Conservation (phyloP, 2,888 invertebrate genomes). For the Pyrgus malvae region DNA sequence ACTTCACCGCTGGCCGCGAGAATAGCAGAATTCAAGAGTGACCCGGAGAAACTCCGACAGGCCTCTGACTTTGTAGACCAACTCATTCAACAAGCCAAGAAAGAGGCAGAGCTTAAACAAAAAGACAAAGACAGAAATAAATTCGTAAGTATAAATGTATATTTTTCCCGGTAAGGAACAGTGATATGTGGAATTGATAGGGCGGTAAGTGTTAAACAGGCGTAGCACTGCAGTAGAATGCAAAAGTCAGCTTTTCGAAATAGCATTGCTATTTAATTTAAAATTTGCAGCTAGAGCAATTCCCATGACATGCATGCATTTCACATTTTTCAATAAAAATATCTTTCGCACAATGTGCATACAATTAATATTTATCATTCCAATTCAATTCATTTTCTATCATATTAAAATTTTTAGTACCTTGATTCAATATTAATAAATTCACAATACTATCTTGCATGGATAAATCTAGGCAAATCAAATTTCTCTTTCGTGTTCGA, state of each 20-base stretch:
- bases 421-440: neutral
- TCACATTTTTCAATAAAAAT: slow-evolving; percentile 27
- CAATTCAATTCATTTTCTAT: slow-evolving; percentile 5
- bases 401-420: neutral
- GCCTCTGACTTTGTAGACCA: slow-evolving; percentile 83
- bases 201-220: slow-evolving; percentile 75
- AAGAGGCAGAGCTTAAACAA: slow-evolving; percentile 80
- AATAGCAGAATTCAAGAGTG: slow-evolving; percentile 81
- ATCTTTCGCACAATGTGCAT: slow-evolving; percentile 1
- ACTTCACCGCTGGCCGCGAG: slow-evolving; percentile 66
- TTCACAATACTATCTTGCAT: neutral
- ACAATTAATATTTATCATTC: slow-evolving; percentile 9
- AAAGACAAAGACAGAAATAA: slow-evolving; percentile 82
- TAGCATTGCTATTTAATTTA: slow-evolving; percentile 45
- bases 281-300: slow-evolving; percentile 19
- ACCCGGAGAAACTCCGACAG: slow-evolving; percentile 81
- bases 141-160: slow-evolving; percentile 80
- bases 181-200: slow-evolving; percentile 65
- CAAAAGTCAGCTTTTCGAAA: slow-evolving; percentile 64
- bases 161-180: slow-evolving; percentile 69
- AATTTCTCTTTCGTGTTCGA: neutral
- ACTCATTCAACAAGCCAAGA: slow-evolving; percentile 82
- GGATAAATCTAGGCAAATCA: neutral
- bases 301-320: slow-evolving; percentile 35
- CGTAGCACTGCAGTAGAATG: slow-evolving; percentile 63